Percentiles rank a stretch among this genome's conserved stretches.
phyloP scores from a whole-genome alignment of 30 jellyfish, hydroid and myxozoan species.

The Turritopsis dohrnii region DNA sequence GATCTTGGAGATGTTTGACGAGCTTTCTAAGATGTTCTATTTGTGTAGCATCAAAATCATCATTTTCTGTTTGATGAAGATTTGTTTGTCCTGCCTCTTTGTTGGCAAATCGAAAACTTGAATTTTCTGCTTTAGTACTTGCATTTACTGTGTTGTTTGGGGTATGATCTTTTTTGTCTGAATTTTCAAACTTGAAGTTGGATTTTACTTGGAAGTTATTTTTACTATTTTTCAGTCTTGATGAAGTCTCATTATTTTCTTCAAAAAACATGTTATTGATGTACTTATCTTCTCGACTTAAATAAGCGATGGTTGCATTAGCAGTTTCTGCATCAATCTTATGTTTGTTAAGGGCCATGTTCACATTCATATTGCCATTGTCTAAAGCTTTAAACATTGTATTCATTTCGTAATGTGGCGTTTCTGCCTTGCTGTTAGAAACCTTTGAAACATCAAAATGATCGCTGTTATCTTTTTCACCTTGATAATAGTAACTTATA shows the following conservation, averaged over 20 bases:
- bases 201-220: not conserved
- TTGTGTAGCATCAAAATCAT: constrained; percentile 9
- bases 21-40: constrained; percentile 22
- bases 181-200: not conserved
- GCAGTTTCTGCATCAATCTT: not conserved
- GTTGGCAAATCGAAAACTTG: not conserved
- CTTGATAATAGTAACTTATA: not conserved
- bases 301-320: not conserved
- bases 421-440: not conserved
- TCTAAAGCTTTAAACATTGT: not conserved
- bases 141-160: not conserved
- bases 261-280: constrained; percentile 14
- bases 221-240: not conserved
- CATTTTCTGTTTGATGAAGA: constrained; percentile 13
- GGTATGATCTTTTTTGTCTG: constrained; percentile 10
- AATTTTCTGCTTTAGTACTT: not conserved
- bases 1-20: constrained; percentile 26
- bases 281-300: constrained; percentile 25
- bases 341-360: not conserved
- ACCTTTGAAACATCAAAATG: not conserved
- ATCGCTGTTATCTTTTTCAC: not conserved
- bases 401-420: not conserved
- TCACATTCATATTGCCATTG: not conserved
- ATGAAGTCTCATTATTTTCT: constrained; percentile 4
- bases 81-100: constrained; percentile 5